Evolutionary conservation across 1,140 invertebrate genomes (phyloP), one percentile per base, ranked within the genome.

Genomic region (Pissodes strobi): DNA sequence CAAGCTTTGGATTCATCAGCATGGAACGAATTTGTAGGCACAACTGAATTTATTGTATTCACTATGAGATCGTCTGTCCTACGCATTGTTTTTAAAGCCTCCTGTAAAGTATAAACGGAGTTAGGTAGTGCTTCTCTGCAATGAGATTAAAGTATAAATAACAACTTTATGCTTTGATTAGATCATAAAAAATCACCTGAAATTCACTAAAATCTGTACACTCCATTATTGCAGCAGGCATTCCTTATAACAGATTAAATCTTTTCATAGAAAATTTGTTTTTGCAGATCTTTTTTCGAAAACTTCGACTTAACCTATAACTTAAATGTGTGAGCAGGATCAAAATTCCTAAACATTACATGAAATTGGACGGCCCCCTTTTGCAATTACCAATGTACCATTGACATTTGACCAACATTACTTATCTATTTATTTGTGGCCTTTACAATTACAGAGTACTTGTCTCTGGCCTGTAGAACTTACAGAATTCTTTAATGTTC

Each of bases 51-150:
- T n/a, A 96, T 79, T 30, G 88, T 82, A 78, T 94, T 91, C 64
- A 95, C 88, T 72, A 95, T 93, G 80, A 93, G 90, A 77, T 96
- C 94, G 83, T 96, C 93, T 18, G 94, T 76, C 72, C 88, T 83
- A 69, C 94, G 82, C 88, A 94, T 90, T 77, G 88, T 88, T 78
- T 91, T 91, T 62, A 96, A 81, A 2, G 85, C 79, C 79, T 94
- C 92, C 93, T 95, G 38, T 84, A 86, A n/a, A n/a, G n/a, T n/a
- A n/a, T n/a, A 30, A 30, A 30, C 4, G n/a, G n/a, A n/a, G 10
- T 13, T 63, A 10, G 4, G 45, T 10, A 41, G 18, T 1, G 52
- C 37, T 38, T 21, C 19, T n/a, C 46, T 17, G 34, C 51, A 18
- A 56, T n/a, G 23, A 66, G 23, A 59, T 27, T 25, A 59, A 65